phyloP scores from a whole-genome alignment of 1,140 invertebrate genomes.

The Drosophila lacteicornis region DNA sequence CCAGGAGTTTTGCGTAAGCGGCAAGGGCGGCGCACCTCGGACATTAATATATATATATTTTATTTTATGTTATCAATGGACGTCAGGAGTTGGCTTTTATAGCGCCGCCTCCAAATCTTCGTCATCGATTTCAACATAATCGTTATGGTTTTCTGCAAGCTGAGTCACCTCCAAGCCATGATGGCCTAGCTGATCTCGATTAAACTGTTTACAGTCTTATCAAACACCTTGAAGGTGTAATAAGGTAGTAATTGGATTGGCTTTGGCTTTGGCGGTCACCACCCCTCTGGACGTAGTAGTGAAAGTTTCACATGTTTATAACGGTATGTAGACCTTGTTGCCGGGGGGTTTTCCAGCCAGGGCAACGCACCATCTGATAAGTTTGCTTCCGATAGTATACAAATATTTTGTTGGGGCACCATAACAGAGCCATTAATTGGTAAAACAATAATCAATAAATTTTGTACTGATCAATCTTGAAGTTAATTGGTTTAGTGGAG shows the following conservation, averaged over 20 bases:
- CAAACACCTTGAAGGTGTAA: conserved; percentile 70
- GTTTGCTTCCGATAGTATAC: not conserved
- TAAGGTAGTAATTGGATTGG: conserved; percentile 52
- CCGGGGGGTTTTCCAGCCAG: conserved; percentile 57
- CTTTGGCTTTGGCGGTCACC: conserved; percentile 46
- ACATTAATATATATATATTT: not conserved
- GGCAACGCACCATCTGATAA: conserved; percentile 33
- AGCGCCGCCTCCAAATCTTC: conserved; percentile 23
- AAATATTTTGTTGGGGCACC: not conserved
- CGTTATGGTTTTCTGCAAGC: not conserved
- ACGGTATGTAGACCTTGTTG: conserved; percentile 47
- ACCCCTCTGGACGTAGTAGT: conserved; percentile 12
- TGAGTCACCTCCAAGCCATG: conserved; percentile 20
- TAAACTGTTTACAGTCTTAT: conserved; percentile 44
- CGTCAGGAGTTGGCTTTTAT: conserved; percentile 49
- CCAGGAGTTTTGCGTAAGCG: conserved; percentile 47
- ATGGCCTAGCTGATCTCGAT: conserved; percentile 5
- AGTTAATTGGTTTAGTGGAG: not conserved
- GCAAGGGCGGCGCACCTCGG: conserved; percentile 24
- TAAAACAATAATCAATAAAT: conserved; percentile 7
- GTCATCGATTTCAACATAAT: conserved; percentile 53
- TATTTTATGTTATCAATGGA: conserved; percentile 40
- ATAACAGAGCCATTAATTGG: not conserved
- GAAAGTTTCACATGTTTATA: conserved; percentile 43
- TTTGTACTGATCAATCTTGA: too few species aligned